These are phyloP conservation scores for Ellobium chinense DNA, from an alignment of 2,888 invertebrate genomes.

Conservation along the genomic window DNA sequence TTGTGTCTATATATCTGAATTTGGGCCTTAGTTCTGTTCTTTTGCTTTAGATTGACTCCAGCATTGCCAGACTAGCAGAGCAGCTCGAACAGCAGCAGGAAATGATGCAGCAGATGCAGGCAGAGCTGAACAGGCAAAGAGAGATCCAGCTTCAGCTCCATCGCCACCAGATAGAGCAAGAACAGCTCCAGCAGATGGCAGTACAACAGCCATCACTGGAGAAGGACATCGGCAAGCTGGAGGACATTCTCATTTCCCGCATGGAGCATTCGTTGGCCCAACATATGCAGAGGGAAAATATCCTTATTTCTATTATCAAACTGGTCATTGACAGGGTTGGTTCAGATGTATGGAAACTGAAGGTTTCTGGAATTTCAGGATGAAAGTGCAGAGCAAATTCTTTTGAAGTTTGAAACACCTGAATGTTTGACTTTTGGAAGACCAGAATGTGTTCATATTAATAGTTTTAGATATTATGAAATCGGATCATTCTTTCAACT, in stretches of 20 bases:
- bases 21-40: too few relatives aligned
- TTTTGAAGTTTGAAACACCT: too few relatives aligned
- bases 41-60: constrained; percentile 67
- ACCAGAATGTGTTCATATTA: too few relatives aligned
- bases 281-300: constrained; percentile 74
- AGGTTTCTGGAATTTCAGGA: too few relatives aligned
- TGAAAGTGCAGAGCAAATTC: too few relatives aligned
- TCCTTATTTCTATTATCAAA: too few relatives aligned
- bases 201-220: constrained; percentile 64
- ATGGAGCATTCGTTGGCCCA: constrained; percentile 72
- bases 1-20: too few relatives aligned
- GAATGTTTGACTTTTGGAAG: too few relatives aligned
- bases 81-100: constrained; percentile 69
- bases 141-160: constrained; percentile 66
- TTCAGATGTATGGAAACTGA: background rate
- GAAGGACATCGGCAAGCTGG: constrained; percentile 71
- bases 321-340: background rate
- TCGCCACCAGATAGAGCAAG: constrained; percentile 60
- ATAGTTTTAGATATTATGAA: too few relatives aligned
- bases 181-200: constrained; percentile 65
- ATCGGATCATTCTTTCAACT: too few relatives aligned
- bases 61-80: constrained; percentile 60
- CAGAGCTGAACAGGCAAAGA: constrained; percentile 70
- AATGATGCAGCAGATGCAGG: constrained; percentile 66
- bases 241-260: constrained; percentile 67